Conservation (phyloP, 1,140 invertebrate genomes). For the Zaprionus taronus region DNA sequence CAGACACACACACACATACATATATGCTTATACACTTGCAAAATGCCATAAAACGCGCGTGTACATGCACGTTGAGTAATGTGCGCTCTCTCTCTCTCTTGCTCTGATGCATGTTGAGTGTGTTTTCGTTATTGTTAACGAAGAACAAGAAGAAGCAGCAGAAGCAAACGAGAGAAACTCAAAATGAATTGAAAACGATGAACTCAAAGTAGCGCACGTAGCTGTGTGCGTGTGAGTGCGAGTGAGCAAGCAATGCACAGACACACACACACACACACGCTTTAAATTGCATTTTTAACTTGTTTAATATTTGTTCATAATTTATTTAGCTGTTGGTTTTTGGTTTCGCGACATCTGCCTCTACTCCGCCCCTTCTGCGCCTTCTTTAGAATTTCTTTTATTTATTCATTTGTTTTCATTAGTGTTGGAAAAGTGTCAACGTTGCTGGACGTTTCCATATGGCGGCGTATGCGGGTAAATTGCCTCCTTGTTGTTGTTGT, state of each 20-base stretch:
- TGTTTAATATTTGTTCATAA: conserved; percentile 23
- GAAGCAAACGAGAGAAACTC: conserved; percentile 62
- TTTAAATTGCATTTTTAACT: conserved; percentile 73
- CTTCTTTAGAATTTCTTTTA: neutral
- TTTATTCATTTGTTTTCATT: conserved; percentile 21
- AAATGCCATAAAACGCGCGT: conserved; percentile 55
- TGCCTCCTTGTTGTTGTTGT: conserved; percentile 7
- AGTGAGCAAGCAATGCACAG: conserved; percentile 26
- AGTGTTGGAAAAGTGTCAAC: conserved; percentile 25
- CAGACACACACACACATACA: conserved; percentile 4
- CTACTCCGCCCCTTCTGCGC: neutral
- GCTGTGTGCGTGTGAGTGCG: conserved; percentile 17
- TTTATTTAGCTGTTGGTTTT: neutral
- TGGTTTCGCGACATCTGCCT: neutral
- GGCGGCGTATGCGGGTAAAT: conserved; percentile 38
- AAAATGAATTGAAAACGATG: conserved; percentile 81
- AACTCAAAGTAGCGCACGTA: conserved; percentile 78
- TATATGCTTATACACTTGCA: conserved; percentile 15
- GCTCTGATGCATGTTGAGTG: conserved; percentile 39
- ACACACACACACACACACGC: conserved; percentile 39
- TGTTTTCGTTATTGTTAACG: conserved; percentile 49
- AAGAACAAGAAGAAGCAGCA: conserved; percentile 28
- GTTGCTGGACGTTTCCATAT: conserved; percentile 38
- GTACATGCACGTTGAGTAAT: conserved; percentile 34
- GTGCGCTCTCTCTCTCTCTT: neutral